These are phyloP conservation scores for Gastrophryne carolinensis DNA, from an alignment of 2,797 vertebrate species.

Conservation along the genomic window DNA sequence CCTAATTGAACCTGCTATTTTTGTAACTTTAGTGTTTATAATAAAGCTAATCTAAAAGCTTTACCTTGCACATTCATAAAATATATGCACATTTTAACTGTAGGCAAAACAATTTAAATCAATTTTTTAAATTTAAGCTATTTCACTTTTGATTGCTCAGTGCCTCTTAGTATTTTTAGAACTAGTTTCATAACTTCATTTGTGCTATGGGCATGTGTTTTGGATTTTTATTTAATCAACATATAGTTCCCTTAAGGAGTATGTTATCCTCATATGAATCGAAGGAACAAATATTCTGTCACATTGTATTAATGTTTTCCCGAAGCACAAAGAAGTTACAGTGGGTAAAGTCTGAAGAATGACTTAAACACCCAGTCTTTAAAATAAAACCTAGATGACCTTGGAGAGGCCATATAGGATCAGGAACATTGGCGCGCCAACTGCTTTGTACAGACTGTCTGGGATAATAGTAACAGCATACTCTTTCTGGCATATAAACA, in stretches of 20 bases:
- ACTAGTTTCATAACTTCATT: slow-evolving; percentile 12
- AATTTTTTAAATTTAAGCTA: background rate
- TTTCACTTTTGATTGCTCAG: background rate
- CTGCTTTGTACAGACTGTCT: background rate
- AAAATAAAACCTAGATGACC: background rate
- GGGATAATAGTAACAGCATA: background rate
- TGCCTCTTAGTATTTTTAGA: background rate
- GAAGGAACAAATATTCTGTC: slow-evolving; percentile 45
- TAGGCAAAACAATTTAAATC: background rate
- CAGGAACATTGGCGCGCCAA: background rate
- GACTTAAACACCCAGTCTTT: background rate
- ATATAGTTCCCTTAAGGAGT: slow-evolving; percentile 35
- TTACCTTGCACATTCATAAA: too few relatives aligned
- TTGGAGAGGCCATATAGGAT: background rate
- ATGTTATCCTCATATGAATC: slow-evolving; percentile 42
- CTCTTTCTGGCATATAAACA: background rate
- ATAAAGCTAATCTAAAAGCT: too few relatives aligned
- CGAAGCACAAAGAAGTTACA: slow-evolving; percentile 20
- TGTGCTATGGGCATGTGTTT: slow-evolving; percentile 40
- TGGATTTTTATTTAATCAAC: slow-evolving; percentile 36
- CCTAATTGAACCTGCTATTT: too few relatives aligned
- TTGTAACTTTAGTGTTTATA: too few relatives aligned
- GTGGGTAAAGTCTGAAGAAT: background rate
- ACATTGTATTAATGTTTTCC: slow-evolving; percentile 24
- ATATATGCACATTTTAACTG: too few relatives aligned